phyloP scores from a whole-genome alignment of 2,797 vertebrate species.

The Myioborus miniatus region DNA sequence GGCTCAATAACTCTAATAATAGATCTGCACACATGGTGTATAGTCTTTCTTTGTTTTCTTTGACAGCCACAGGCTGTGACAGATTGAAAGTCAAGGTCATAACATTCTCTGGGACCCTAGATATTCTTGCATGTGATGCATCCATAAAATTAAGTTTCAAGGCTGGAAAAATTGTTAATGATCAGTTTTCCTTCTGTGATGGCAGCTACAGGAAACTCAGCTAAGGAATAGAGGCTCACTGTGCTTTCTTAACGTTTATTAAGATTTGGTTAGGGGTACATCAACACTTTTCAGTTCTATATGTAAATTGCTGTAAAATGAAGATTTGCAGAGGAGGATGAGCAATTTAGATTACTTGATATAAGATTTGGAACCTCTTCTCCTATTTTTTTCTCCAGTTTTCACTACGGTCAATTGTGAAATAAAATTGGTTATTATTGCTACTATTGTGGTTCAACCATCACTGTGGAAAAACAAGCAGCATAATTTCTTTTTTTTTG shows the following conservation, averaged over 20 bases:
- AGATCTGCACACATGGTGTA: not conserved
- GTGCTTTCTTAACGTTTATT: not conserved
- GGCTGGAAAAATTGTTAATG: not conserved
- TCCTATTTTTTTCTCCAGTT: not conserved
- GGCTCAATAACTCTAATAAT: not conserved
- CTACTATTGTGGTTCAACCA: not conserved
- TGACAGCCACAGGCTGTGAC: not conserved
- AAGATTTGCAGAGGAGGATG: not conserved
- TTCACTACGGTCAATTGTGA: not conserved
- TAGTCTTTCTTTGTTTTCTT: not conserved
- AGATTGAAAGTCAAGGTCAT: not conserved
- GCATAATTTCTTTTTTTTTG: not conserved
- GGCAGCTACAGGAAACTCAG: not conserved
- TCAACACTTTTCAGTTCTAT: not conserved
- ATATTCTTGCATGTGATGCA: not conserved
- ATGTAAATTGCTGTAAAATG: not conserved
- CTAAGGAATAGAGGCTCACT: not conserved
- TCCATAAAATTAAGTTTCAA: not conserved
- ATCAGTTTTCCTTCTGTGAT: not conserved
- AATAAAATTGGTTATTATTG: not conserved
- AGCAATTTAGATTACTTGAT: not conserved
- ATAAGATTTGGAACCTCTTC: not conserved
- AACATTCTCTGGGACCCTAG: not conserved
- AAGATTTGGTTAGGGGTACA: not conserved
- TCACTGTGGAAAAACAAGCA: not conserved